Evolutionary conservation across 2,113 vertebrate species (phyloP).

Genomic region (Todiramphus saurophagus): DNA sequence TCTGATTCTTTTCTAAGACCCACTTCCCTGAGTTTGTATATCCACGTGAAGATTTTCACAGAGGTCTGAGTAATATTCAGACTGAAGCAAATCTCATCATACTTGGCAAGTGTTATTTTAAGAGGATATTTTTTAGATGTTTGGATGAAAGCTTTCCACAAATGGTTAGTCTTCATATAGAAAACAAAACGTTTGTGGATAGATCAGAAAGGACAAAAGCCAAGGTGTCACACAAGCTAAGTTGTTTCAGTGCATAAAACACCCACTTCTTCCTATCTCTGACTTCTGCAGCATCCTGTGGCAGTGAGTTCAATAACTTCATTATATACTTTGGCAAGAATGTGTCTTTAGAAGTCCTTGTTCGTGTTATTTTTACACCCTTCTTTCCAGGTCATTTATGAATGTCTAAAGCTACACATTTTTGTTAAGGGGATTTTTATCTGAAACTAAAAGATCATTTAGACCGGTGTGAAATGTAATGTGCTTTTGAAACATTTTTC

Average conservation of each 20-base stretch:
- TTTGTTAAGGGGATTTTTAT: neutral
- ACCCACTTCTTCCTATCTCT: neutral
- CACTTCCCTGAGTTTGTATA: neutral
- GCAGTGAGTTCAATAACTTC: neutral
- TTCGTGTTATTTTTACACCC: neutral
- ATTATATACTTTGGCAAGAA: neutral
- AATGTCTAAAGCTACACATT: neutral
- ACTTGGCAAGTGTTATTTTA: neutral
- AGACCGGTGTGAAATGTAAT: neutral
- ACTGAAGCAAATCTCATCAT: neutral
- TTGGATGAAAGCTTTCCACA: neutral
- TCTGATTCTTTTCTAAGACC: neutral
- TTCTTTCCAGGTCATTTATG: neutral
- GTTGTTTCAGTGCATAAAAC: neutral
- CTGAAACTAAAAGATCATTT: neutral
- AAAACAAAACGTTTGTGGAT: neutral
- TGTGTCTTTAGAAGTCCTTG: neutral
- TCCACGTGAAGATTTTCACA: neutral
- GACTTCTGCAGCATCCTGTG: neutral
- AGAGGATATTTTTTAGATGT: neutral
- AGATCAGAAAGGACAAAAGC: neutral
- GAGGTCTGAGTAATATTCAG: neutral
- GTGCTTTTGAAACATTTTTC: neutral
- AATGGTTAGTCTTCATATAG: neutral
- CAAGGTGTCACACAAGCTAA: neutral